Conservation (phyloP, 2,797 vertebrate species). For the Cuniculus paca region DNA sequence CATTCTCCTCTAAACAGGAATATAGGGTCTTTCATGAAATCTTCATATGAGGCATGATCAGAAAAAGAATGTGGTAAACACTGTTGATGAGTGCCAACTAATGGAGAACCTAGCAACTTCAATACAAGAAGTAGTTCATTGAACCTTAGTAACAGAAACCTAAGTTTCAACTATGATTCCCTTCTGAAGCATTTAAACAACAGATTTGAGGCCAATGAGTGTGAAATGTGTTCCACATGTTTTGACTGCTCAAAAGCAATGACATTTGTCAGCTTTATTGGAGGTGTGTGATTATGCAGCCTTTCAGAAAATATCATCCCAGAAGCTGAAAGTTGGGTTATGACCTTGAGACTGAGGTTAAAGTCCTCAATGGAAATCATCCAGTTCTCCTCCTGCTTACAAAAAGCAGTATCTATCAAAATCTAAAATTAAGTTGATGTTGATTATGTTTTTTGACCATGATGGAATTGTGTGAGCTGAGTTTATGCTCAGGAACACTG, state of each 20-base stretch:
- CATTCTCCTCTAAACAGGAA: slow-evolving; percentile 54
- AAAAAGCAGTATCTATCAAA: neutral
- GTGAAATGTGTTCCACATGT: neutral
- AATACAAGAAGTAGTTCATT: neutral
- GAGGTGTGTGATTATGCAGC: neutral
- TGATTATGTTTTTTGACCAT: neutral
- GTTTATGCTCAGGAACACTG: neutral
- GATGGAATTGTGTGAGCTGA: neutral
- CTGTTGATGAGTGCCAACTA: neutral
- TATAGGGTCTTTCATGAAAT: slow-evolving; percentile 84
- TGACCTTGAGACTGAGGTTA: neutral
- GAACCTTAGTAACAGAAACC: neutral
- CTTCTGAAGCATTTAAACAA: neutral
- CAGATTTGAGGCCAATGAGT: neutral
- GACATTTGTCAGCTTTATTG: neutral
- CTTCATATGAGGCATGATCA: slow-evolving; percentile 74
- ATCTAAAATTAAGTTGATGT: neutral
- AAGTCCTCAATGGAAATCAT: neutral
- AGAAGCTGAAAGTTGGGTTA: neutral
- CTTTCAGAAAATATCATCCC: neutral
- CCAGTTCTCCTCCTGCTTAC: neutral
- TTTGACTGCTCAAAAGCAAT: neutral
- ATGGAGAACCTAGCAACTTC: neutral
- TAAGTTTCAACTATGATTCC: neutral
- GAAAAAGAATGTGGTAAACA: neutral